Evolutionary conservation across 2,113 vertebrate species (phyloP).

Genomic region (Picathartes gymnocephalus): DNA sequence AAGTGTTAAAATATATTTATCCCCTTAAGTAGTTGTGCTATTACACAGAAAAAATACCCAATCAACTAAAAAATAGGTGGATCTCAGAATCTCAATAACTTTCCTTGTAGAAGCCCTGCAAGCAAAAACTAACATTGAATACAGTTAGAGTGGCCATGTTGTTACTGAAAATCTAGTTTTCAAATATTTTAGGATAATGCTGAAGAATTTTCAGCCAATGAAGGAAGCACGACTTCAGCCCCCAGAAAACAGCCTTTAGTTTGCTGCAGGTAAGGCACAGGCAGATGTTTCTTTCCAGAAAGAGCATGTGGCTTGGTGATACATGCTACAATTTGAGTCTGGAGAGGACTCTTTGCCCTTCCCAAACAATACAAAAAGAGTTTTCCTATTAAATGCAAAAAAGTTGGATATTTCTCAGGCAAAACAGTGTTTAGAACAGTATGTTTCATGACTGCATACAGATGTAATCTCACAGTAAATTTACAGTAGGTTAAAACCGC

Average conservation of each 20-base stretch:
- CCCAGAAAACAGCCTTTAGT: not conserved
- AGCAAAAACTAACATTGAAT: not conserved
- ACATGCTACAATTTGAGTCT: not conserved
- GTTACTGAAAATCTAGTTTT: not conserved
- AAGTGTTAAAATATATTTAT: not conserved
- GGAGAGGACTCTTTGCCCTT: not conserved
- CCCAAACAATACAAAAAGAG: not conserved
- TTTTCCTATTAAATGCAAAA: not conserved
- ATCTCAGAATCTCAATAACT: not conserved
- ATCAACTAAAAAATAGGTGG: not conserved
- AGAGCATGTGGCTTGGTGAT: fast-evolving
- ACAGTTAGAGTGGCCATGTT: not conserved
- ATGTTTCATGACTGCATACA: not conserved
- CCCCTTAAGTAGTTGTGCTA: not conserved
- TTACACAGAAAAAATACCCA: not conserved
- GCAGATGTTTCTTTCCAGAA: not conserved
- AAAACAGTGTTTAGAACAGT: not conserved
- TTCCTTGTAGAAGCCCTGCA: not conserved
- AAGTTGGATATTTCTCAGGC: not conserved
- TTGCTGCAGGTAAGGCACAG: not conserved
- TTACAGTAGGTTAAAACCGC: not conserved
- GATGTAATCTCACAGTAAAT: not conserved
- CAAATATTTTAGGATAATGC: not conserved
- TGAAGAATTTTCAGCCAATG: not conserved
- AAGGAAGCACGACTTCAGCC: not conserved